phyloP scores from a whole-genome alignment of 2,797 vertebrate genomes.

The Pristis pectinata region DNA sequence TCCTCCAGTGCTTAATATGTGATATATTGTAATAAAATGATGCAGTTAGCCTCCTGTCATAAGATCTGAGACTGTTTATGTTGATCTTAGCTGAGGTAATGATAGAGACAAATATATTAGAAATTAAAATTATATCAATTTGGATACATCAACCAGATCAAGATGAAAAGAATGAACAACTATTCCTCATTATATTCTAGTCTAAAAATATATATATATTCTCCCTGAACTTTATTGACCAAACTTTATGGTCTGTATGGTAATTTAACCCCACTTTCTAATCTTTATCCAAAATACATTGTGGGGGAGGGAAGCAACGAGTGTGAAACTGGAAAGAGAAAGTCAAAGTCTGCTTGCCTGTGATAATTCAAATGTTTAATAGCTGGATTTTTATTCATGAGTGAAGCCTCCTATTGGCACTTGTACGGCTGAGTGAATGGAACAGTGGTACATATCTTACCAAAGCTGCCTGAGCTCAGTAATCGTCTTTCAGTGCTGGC shows the following conservation, averaged over 20 bases:
- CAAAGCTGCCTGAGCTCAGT: neutral
- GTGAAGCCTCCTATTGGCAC: slow-evolving; percentile 19
- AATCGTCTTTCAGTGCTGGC: neutral
- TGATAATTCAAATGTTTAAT: slow-evolving; percentile 27
- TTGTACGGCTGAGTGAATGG: slow-evolving; percentile 3
- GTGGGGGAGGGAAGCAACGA: neutral
- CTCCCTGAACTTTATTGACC: neutral
- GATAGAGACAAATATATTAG: neutral
- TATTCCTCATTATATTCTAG: neutral
- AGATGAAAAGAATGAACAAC: neutral
- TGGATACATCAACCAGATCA: neutral
- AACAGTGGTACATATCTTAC: neutral
- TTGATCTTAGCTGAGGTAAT: neutral
- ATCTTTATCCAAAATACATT: neutral
- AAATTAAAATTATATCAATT: neutral
- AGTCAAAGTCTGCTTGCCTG: neutral
- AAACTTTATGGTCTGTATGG: neutral
- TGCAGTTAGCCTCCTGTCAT: neutral
- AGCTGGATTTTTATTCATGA: slow-evolving; percentile 30
- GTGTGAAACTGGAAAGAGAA: neutral
- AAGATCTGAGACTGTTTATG: neutral
- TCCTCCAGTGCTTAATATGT: neutral
- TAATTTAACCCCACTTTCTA: neutral
- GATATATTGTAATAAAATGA: neutral
- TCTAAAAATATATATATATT: neutral